Percentiles rank a stretch among this genome's conserved stretches.
These are phyloP conservation scores for Brachirus orientalis DNA, from an alignment of 2,113 vertebrate genomes.

Conservation along the genomic window DNA sequence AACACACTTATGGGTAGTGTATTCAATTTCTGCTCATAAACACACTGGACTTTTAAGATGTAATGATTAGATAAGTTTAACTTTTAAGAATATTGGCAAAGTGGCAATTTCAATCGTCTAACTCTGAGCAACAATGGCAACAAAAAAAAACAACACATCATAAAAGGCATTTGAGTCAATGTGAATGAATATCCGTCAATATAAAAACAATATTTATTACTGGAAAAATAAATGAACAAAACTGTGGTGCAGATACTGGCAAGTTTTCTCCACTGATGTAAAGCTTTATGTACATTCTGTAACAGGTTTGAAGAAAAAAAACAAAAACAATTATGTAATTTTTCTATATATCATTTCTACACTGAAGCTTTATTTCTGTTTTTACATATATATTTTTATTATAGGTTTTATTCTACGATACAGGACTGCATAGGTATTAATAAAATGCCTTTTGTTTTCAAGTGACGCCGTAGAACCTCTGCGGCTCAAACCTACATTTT, in stretches of 20 bases:
- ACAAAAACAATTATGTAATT: conserved; percentile 28
- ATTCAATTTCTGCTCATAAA: not conserved
- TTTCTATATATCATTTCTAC: conserved; percentile 19
- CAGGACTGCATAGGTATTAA: conserved; percentile 10
- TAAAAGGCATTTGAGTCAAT: too few species aligned
- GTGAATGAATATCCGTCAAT: conserved; percentile 31
- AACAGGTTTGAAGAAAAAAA: conserved; percentile 29
- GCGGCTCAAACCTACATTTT: conserved; percentile 22
- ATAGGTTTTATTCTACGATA: conserved; percentile 23
- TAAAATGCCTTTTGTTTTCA: conserved; percentile 30
- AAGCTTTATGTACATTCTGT: conserved; percentile 48
- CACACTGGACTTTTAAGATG: not conserved
- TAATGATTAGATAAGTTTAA: not conserved
- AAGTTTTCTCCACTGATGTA: conserved; percentile 1
- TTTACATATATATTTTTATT: conserved; percentile 20
- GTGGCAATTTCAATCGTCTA: not conserved
- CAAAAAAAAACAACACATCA: too few species aligned
- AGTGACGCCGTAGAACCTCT: conserved; percentile 1
- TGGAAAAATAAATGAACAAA: conserved; percentile 56
- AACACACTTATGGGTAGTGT: too few species aligned
- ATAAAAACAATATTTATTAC: conserved; percentile 70
- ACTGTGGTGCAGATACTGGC: conserved; percentile 10
- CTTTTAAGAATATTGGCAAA: not conserved
- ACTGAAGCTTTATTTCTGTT: conserved; percentile 14
- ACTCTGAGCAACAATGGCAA: not conserved